A percentile compares a stretch with the other conserved stretches of the same genome.
These are phyloP conservation scores for Drosophila mayaguana DNA, from an alignment of 2,888 invertebrate genomes.

Conservation along the genomic window DNA sequence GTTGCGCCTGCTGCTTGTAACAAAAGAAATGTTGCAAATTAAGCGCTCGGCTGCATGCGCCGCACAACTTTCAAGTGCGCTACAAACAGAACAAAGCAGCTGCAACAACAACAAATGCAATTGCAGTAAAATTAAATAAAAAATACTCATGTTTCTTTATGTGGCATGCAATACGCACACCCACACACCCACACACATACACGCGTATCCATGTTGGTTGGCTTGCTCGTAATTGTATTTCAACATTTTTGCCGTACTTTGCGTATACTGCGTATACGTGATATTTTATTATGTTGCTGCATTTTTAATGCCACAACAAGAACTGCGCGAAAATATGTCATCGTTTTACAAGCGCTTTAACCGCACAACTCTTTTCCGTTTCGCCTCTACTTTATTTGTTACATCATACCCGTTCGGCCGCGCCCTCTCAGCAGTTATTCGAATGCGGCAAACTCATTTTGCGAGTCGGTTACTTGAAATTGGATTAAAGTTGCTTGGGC, in stretches of 20 bases:
- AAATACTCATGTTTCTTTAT: constrained; percentile 61
- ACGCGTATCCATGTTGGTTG: constrained; percentile 19
- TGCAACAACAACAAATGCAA: constrained; percentile 39
- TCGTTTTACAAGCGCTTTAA: constrained; percentile 53
- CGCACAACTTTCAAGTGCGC: constrained; percentile 70
- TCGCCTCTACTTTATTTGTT: constrained; percentile 10
- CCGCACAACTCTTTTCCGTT: constrained; percentile 25
- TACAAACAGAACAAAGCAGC: constrained; percentile 46
- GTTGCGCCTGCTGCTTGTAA: constrained; percentile 60
- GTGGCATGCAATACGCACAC: constrained; percentile 37
- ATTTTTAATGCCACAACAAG: constrained; percentile 61
- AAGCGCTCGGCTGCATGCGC: constrained; percentile 71
- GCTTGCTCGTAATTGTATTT: constrained; percentile 70
- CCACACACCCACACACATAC: constrained; percentile 5
- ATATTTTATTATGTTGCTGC: constrained; percentile 68
- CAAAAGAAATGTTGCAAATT: constrained; percentile 80
- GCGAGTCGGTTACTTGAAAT: constrained; percentile 67
- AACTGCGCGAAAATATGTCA: constrained; percentile 66
- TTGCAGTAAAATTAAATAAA: constrained; percentile 73
- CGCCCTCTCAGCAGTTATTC: constrained; percentile 8
- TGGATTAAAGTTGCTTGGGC: constrained; percentile 56
- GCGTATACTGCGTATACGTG: constrained; percentile 65
- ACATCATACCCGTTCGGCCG: not conserved
- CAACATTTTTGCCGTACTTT: constrained; percentile 55
- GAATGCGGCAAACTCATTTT: constrained; percentile 64